phyloP scores from a whole-genome alignment of 1,140 invertebrate genomes.

The Rhynchophorus ferrugineus region DNA sequence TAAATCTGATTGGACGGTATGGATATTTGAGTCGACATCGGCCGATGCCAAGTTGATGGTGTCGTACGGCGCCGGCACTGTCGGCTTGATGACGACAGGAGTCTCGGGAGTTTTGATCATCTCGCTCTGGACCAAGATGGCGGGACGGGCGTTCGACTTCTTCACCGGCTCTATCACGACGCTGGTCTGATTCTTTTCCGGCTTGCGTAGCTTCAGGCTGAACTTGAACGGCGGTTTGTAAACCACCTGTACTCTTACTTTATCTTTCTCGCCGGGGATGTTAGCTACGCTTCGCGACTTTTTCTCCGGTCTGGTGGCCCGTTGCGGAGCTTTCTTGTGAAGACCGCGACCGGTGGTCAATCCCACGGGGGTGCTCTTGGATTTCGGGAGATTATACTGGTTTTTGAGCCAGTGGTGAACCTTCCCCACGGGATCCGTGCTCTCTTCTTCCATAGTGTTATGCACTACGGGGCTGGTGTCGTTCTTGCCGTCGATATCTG shows the following conservation, averaged over 20 bases:
- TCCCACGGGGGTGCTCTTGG: slow-evolving; percentile 62
- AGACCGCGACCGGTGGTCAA: slow-evolving; percentile 43
- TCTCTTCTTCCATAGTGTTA: slow-evolving; percentile 40
- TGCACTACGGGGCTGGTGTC: slow-evolving; percentile 34
- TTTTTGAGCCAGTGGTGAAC: slow-evolving; percentile 80
- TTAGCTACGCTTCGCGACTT: slow-evolving; percentile 41
- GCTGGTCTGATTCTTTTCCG: slow-evolving; percentile 51
- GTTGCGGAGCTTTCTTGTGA: slow-evolving; percentile 37
- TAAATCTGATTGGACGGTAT: slow-evolving; percentile 56
- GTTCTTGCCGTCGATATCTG: slow-evolving; percentile 43
- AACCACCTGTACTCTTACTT: slow-evolving; percentile 69
- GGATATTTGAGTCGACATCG: slow-evolving; percentile 48
- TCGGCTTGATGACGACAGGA: slow-evolving; percentile 3
- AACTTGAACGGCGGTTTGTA: slow-evolving; percentile 82
- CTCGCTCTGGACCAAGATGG: slow-evolving; percentile 43
- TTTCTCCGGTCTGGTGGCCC: slow-evolving; percentile 35
- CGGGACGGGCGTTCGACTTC: slow-evolving; percentile 41
- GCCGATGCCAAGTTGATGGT: slow-evolving; percentile 21
- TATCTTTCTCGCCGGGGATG: slow-evolving; percentile 51
- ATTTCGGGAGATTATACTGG: slow-evolving; percentile 49
- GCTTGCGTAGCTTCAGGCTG: slow-evolving; percentile 68
- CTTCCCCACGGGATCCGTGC: slow-evolving; percentile 67
- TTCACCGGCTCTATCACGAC: slow-evolving; percentile 32
- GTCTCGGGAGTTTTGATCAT: slow-evolving; percentile 29
- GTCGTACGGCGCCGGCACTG: slow-evolving; percentile 9